These are phyloP conservation scores for Colostygia pectinataria DNA, from an alignment of 2,888 invertebrate genomes.

Conservation along the genomic window DNA sequence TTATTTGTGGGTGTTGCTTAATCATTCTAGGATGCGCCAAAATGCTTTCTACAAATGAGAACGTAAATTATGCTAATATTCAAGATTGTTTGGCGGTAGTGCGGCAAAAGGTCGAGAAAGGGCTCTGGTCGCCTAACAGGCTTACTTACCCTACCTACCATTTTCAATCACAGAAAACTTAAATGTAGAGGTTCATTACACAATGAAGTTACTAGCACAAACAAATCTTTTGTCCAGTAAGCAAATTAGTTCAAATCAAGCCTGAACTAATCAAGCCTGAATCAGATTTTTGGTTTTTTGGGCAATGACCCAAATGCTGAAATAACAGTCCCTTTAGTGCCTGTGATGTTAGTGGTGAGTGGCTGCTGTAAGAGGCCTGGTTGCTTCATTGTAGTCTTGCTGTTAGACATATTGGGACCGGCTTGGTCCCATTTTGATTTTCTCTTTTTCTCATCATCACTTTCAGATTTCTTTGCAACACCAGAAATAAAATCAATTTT, in stretches of 20 bases:
- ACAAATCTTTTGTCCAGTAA: constrained; percentile 6
- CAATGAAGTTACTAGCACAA: no score
- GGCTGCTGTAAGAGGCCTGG: constrained; percentile 88
- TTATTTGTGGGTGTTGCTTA: no score
- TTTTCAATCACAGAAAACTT: no score
- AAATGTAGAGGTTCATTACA: no score
- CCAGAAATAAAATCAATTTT: constrained; percentile 94
- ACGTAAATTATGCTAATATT: no score
- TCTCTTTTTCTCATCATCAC: constrained; percentile 91
- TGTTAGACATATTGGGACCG: constrained; percentile 81
- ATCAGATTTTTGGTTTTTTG: constrained; percentile 87
- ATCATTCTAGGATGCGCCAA: no score
- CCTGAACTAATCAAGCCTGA: constrained; percentile 21
- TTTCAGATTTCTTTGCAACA: constrained; percentile 84
- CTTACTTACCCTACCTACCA: no score
- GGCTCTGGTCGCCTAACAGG: no score
- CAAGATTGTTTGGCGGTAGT: no score
- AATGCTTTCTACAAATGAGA: no score
- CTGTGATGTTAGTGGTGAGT: constrained; percentile 91
- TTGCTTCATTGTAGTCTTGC: constrained; percentile 84
- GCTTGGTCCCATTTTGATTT: constrained; percentile 98
- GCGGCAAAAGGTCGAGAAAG: no score
- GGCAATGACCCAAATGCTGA: constrained; percentile 96
- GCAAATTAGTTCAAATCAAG: constrained; percentile 21
- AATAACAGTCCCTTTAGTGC: constrained; percentile 95